A percentile compares a stretch with the other conserved stretches of the same genome.
phyloP scores from a whole-genome alignment of 2,797 vertebrate species.

The Aulostomus chinensis region DNA sequence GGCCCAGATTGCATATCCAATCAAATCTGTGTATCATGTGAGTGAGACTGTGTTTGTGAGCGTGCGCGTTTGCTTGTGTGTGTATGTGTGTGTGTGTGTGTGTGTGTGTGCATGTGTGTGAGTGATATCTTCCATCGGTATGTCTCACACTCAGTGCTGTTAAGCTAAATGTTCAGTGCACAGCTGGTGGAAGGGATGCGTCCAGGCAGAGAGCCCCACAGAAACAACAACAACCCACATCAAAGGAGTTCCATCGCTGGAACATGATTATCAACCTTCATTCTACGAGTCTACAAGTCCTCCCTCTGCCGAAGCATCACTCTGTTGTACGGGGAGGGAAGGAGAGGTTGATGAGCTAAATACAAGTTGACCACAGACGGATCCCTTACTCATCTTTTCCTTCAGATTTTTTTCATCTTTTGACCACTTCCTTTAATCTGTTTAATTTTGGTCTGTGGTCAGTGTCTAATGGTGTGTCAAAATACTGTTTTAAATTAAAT shows the following conservation, averaged over 20 bases:
- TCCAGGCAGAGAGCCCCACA: constrained; percentile 47
- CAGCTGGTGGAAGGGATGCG: constrained; percentile 68
- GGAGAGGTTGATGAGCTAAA: constrained; percentile 35
- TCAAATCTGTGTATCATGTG: too few relatives aligned
- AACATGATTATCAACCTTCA: constrained; percentile 65
- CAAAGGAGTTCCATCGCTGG: constrained; percentile 64
- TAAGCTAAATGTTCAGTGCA: constrained; percentile 28
- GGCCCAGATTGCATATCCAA: too few relatives aligned
- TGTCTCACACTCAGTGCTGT: constrained; percentile 16
- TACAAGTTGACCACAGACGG: constrained; percentile 39
- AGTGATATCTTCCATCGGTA: constrained; percentile 8
- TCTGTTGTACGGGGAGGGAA: constrained; percentile 41
- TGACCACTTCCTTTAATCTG: constrained; percentile 3
- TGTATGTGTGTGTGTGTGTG: neutral
- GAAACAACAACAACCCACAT: constrained; percentile 72
- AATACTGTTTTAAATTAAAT: too few relatives aligned
- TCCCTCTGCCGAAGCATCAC: constrained; percentile 53
- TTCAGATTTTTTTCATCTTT: constrained; percentile 24
- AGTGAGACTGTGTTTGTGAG: too few relatives aligned
- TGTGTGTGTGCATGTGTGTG: neutral
- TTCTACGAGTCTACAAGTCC: constrained; percentile 45
- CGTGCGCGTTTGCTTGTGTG: neutral
- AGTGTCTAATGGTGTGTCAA: too few relatives aligned
- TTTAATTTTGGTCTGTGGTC: constrained; percentile 1
- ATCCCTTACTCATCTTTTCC: constrained; percentile 32